Evolutionary conservation across 2,888 invertebrate genomes (phyloP).

Genomic region (Caradrina kadenii): DNA sequence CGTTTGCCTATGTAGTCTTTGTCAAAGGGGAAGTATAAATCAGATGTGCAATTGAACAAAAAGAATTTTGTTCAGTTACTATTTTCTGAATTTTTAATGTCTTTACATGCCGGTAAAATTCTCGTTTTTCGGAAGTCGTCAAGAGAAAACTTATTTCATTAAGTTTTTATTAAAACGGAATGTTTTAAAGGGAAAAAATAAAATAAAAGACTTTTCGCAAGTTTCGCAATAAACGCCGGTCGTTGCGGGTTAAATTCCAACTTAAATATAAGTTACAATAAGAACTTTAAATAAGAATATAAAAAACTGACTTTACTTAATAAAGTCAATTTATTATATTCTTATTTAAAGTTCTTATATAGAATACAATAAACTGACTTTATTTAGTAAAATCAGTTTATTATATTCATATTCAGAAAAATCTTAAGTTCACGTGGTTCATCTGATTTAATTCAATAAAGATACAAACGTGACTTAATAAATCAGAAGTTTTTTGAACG

Average conservation of each 20-base stretch:
- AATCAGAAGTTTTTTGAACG: neutral
- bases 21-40: neutral
- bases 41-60: too few species aligned
- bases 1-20: slow-evolving; percentile 1
- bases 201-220: neutral
- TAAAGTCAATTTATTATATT: too few species aligned
- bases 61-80: neutral
- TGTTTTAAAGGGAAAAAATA: neutral
- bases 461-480: neutral
- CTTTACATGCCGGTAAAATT: neutral
- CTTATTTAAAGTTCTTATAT: too few species aligned
- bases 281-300: too few species aligned
- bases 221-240: too few species aligned
- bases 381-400: too few species aligned
- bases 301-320: too few species aligned
- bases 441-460: neutral
- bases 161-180: too few species aligned
- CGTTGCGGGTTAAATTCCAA: too few species aligned
- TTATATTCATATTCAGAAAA: neutral
- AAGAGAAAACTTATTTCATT: neutral
- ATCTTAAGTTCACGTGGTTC: neutral
- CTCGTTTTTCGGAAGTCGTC: neutral
- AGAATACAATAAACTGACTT: too few species aligned
- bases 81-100: too few species aligned
- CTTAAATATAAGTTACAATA: too few species aligned